Conservation (phyloP, 2,113 vertebrate species). For the Suricata suricatta region DNA sequence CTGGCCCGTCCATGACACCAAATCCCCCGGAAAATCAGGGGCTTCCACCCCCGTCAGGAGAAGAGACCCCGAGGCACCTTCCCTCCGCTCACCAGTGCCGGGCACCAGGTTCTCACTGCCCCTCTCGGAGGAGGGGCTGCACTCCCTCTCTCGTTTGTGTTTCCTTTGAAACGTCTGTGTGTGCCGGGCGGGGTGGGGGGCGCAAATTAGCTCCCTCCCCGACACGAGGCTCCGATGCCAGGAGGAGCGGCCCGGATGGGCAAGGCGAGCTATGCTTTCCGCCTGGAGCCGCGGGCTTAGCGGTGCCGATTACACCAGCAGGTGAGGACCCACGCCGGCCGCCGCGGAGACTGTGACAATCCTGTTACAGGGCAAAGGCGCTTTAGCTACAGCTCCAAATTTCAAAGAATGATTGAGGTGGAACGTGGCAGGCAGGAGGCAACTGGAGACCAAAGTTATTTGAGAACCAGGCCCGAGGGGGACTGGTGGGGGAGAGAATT, state of each 20-base stretch:
- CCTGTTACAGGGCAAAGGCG: slow-evolving; percentile 73
- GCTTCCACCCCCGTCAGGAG: not conserved
- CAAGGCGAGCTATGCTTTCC: slow-evolving; percentile 77
- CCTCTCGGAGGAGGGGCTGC: not conserved
- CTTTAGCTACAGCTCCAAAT: slow-evolving; percentile 72
- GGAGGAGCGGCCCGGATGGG: slow-evolving; percentile 71
- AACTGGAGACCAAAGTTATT: slow-evolving; percentile 53
- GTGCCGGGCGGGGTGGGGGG: not conserved
- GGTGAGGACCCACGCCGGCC: slow-evolving; percentile 75
- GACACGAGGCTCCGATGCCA: slow-evolving; percentile 48
- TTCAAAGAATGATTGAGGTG: slow-evolving; percentile 71
- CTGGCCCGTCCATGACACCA: not conserved
- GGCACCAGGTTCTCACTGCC: not conserved
- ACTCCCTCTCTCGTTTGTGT: slow-evolving; percentile 33
- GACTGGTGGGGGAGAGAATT: not conserved
- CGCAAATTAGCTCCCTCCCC: slow-evolving; percentile 69
- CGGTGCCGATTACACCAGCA: slow-evolving; percentile 81
- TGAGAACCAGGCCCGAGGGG: not conserved
- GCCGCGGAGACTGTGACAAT: slow-evolving; percentile 77
- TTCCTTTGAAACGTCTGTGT: slow-evolving; percentile 59
- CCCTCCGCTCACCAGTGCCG: too few relatives aligned
- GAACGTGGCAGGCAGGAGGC: slow-evolving; percentile 57
- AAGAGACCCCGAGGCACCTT: not conserved
- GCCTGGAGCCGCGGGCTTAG: slow-evolving; percentile 74
- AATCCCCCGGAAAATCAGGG: not conserved